A percentile compares a stretch with the other conserved stretches of the same genome.
These are phyloP conservation scores for Limnothrissa miodon DNA, from an alignment of 2,113 vertebrate genomes.

Conservation along the genomic window DNA sequence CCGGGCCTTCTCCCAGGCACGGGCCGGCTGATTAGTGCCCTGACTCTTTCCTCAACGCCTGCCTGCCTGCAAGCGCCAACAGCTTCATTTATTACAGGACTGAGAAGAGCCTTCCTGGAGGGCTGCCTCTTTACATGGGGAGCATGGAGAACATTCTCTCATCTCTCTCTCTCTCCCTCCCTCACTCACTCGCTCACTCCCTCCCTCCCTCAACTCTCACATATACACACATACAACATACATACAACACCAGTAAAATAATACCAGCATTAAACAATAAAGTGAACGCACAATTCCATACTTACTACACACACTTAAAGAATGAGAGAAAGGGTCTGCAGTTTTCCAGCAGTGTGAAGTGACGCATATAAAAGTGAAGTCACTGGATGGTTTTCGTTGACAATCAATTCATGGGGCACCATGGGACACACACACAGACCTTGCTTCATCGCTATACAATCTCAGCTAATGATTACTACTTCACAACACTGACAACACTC, in stretches of 20 bases:
- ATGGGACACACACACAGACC: not conserved
- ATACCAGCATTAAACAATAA: too few relatives aligned
- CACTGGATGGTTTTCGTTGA: not conserved
- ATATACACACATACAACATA: not conserved
- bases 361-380: constrained; percentile 39
- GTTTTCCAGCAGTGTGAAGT: not conserved
- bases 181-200: too few relatives aligned
- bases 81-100: constrained; percentile 44
- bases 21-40: constrained; percentile 46
- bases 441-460: not conserved
- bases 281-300: not conserved
- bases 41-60: not conserved
- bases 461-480: not conserved
- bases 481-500: not conserved
- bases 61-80: constrained; percentile 34
- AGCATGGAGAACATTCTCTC: too few relatives aligned
- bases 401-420: not conserved
- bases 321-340: not conserved
- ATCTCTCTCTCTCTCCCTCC: too few relatives aligned
- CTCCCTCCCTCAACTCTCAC: too few relatives aligned
- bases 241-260: not conserved
- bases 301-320: not conserved
- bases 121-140: not conserved
- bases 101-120: constrained; percentile 29
- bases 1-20: constrained; percentile 34